Base-by-base conservation (phyloP, 2,113 vertebrate species). In the Pseudonaja textilis region DNA sequence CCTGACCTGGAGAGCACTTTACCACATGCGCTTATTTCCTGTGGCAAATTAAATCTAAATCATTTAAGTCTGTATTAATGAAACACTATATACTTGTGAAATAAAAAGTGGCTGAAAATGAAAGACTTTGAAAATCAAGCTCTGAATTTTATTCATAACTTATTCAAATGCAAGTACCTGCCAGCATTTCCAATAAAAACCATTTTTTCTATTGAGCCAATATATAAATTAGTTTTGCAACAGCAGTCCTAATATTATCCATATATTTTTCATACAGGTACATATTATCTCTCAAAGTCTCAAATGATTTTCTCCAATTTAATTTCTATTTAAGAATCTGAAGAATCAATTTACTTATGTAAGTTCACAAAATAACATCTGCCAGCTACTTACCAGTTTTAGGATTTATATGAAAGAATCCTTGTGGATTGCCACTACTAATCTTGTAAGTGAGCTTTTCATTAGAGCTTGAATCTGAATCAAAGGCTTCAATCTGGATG, bases 391-490 rank as follows among this genome's bases (percentile, higher is more conserved):
- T 97, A 99, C 99, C 99, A 94, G 98, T 99, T 97, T 98, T 98
- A 89, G 97, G 93, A 93, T 99, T 98, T 87, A 99, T 98, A 92
- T 97, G 94, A 74, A 99, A 99, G 97, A 99, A 99, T n/a, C 99
- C 99, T 94, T 99, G 99, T 0, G 99, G 99, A 96, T 99, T 99
- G 93, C 99, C 99, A 85, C 99, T 99, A 90, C 98, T 98, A 97
- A 99, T 99, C 97, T 95, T 99, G 97, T 99, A 99, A 4, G 96
- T 97, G 94, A 99, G 96, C 93, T 98, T 99, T 94, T 99, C 99
- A 2, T 97, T 98, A 91, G 99, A 98, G 92, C 97, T 98, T 0
- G 98, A 98, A 93, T 99, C 99, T 0, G 99, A 98, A 97, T 99
- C 99, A 88, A 98, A 98, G 0, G 99, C 99, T 45, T 99, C 98